A percentile compares a stretch with the other conserved stretches of the same genome.
These are phyloP conservation scores for Urocynchramus pylzowi DNA, from an alignment of 2,113 vertebrate genomes.

Conservation along the genomic window DNA sequence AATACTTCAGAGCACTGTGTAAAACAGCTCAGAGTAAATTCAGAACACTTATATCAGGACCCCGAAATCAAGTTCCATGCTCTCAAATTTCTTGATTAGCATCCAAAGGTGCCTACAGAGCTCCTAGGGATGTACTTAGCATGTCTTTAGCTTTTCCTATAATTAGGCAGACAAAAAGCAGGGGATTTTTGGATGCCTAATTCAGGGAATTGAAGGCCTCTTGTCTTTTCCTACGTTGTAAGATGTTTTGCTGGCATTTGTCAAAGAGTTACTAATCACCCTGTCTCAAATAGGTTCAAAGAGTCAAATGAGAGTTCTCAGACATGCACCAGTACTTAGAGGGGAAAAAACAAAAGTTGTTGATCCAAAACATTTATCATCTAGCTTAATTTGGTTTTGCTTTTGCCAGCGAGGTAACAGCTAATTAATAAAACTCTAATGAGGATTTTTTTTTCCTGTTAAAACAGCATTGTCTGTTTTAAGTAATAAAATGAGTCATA, in stretches of 20 bases:
- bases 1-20: neutral
- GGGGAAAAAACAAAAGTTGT: neutral
- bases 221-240: neutral
- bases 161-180: neutral
- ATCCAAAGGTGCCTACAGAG: neutral
- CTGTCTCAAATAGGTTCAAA: neutral
- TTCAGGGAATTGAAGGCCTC: neutral
- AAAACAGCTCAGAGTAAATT: neutral
- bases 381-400: neutral
- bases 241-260: neutral
- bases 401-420: neutral
- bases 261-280: neutral
- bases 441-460: neutral
- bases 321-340: neutral
- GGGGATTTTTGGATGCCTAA: neutral
- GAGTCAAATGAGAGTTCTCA: neutral
- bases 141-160: neutral
- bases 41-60: neutral
- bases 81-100: neutral
- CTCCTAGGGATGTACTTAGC: neutral
- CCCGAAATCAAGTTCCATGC: neutral
- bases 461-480: neutral
- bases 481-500: neutral
- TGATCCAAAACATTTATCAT: neutral
- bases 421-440: neutral